These are phyloP conservation scores for Dromius quadrimaculatus DNA, from an alignment of 2,888 invertebrate species.

Conservation along the genomic window DNA sequence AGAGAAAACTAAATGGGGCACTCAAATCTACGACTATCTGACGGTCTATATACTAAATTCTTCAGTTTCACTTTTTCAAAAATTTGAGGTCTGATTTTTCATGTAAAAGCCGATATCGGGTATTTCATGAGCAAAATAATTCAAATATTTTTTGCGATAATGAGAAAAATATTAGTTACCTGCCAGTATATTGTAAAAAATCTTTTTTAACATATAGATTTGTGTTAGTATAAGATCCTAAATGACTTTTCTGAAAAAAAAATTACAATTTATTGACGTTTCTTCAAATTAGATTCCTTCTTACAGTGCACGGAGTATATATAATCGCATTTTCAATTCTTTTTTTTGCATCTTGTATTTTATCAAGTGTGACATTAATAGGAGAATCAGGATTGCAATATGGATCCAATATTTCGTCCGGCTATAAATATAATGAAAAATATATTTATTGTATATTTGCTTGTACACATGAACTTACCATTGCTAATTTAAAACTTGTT, in stretches of 20 bases:
- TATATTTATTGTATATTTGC: not conserved
- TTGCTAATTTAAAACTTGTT: no score
- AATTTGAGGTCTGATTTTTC: no score
- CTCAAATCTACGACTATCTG: no score
- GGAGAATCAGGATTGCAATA: conserved; percentile 78
- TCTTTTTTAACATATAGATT: conserved; percentile 94
- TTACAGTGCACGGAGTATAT: conserved; percentile 88
- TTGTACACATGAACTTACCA: not conserved
- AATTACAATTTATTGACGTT: not conserved
- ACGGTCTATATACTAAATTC: no score
- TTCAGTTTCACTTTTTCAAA: no score
- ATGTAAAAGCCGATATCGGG: not conserved
- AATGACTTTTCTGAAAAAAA: conserved; percentile 80
- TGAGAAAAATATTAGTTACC: conserved; percentile 70
- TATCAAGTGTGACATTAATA: conserved; percentile 81
- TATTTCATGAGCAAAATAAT: not conserved
- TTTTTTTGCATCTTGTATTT: conserved; percentile 90
- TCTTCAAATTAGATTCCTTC: conserved; percentile 56
- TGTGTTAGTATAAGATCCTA: conserved; percentile 83
- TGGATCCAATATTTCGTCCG: conserved; percentile 59
- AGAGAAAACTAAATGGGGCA: no score
- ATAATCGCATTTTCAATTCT: conserved; percentile 86
- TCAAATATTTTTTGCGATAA: not conserved
- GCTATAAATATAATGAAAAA: not conserved
- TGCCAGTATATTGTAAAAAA: conserved; percentile 94